phyloP scores from a whole-genome alignment of 2,888 invertebrate species.

The Marasmarcha lunaedactyla region DNA sequence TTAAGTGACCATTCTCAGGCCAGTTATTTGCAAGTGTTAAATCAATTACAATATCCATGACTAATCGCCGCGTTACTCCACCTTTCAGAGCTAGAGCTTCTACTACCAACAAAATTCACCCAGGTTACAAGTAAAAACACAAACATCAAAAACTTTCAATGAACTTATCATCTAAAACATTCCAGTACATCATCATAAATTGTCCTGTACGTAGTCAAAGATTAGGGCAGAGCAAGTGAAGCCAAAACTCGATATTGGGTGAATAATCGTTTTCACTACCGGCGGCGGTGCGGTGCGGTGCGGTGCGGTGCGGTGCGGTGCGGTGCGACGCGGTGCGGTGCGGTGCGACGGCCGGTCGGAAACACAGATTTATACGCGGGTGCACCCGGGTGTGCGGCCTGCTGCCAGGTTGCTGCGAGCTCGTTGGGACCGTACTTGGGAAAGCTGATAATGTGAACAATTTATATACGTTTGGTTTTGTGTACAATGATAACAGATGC shows the following conservation, averaged over 20 bases:
- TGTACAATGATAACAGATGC: no score
- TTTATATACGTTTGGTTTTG: not conserved
- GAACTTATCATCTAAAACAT: not conserved
- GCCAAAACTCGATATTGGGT: slow-evolving; percentile 70
- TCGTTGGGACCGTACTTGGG: slow-evolving; percentile 26
- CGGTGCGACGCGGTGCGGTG: no score
- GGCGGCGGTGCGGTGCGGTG: no score
- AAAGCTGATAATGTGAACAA: not conserved
- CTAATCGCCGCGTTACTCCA: no score
- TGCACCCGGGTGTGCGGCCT: slow-evolving; percentile 18
- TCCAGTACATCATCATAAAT: slow-evolving; percentile 35
- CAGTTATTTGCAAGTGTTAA: no score
- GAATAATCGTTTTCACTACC: slow-evolving; percentile 69
- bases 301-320: no score
- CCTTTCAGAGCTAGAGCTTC: no score
- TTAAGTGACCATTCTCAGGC: no score
- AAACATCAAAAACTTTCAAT: no score
- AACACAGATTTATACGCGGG: slow-evolving; percentile 64
- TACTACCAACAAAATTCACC: no score
- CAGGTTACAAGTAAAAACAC: no score
- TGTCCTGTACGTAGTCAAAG: slow-evolving; percentile 52
- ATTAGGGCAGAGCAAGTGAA: slow-evolving; percentile 62
- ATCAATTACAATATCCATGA: no score
- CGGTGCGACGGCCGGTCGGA: slow-evolving; percentile 62
- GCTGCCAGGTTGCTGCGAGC: slow-evolving; percentile 14